A percentile compares a stretch with the other conserved stretches of the same genome.
phyloP scores from a whole-genome alignment of 1,140 invertebrate species.

The Polyergus mexicanus region DNA sequence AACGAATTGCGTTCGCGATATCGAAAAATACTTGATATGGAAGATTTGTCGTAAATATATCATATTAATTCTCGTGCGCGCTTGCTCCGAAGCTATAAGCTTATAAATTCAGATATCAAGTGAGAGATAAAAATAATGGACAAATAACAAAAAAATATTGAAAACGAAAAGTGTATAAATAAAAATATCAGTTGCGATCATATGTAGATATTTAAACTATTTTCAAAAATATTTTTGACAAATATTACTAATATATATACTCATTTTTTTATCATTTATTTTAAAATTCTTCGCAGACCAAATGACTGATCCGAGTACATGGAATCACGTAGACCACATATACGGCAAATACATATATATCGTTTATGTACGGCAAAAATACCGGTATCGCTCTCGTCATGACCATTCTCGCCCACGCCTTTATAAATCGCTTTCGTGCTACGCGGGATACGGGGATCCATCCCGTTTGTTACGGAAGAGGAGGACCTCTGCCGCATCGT shows the following conservation, averaged over 20 bases:
- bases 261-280: background rate
- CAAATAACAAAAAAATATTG: background rate
- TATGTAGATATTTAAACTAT: background rate
- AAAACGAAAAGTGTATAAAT: background rate
- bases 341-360: background rate
- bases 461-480: conserved; percentile 24
- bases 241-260: background rate
- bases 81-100: background rate
- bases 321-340: too few species aligned
- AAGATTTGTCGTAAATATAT: conserved; percentile 8
- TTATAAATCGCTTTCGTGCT: conserved; percentile 64
- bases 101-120: background rate
- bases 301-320: background rate
- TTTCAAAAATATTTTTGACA: background rate
- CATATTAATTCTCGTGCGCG: background rate
- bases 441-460: conserved; percentile 10
- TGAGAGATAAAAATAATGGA: background rate
- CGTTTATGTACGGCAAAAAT: background rate
- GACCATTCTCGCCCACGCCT: conserved; percentile 74
- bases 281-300: background rate
- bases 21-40: conserved; percentile 8
- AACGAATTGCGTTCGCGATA: background rate
- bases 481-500: conserved; percentile 18
- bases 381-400: conserved; percentile 65
- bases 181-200: background rate